Evolutionary conservation across 2,113 vertebrate species (phyloP), one percentile per base, ranked within the genome.

Genomic region (Alethe diademata): DNA sequence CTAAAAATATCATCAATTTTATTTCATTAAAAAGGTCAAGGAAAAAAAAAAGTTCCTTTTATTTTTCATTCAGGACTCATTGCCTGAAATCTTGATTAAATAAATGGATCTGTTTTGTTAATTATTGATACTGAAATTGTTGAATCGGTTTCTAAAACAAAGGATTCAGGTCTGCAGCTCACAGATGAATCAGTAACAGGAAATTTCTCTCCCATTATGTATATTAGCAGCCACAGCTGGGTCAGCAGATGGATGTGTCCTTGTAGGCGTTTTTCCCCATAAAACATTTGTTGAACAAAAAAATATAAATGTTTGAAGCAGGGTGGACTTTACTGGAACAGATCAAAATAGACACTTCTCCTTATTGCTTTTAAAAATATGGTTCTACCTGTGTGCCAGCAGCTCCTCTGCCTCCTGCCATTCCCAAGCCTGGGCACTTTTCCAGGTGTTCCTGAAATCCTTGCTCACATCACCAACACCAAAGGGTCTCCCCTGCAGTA

Each of bases 231-330:
- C 95, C 94, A 93, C 96, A 96, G 96, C 96, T 93, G 94, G 92
- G 93, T 91, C 87, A 97, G 94, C 96, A 97, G 96, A 97, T 96
- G 95, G 97, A 91, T 92, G 94, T 97, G 94, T 96, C 47, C 92
- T 93, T 94, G 93, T 96, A 93, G 96, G 95, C 87, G 61, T 96
- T 92, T 83, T 93, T 50, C 80, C 86, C 85, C 90, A 75, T 92
- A 96, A 97, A 96, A 94, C 69, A 88, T 90, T 90, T 65, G 57
- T 71, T 71, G 82, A 51, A 83, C 70, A 86, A 93, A 38, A 53
- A 94, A 88, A 50, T 6, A 22, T 0, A 36, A 96, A 69, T 45
- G 60, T 93, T 96, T 88, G 84, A 75, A 89, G 72, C 64, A 73
- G 88, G 91, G 94, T 94, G 80, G 90, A 45, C 57, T 88, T 96